These are phyloP conservation scores for Lepidothrix coronata DNA, from an alignment of 2,113 vertebrate genomes.

Conservation along the genomic window DNA sequence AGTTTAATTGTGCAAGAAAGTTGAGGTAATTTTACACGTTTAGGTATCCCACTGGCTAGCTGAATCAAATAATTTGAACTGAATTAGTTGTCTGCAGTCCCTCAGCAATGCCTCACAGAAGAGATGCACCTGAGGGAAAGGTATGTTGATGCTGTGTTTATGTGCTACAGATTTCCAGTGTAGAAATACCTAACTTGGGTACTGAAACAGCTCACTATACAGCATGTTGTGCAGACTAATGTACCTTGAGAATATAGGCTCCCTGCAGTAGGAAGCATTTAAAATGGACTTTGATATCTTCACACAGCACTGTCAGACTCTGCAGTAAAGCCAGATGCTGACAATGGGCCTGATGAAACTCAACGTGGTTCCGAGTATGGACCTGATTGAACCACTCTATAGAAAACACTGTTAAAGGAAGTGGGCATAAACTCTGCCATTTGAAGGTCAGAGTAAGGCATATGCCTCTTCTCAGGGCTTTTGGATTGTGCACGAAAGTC, in stretches of 20 bases:
- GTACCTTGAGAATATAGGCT: neutral
- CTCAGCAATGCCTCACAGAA: neutral
- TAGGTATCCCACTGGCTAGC: neutral
- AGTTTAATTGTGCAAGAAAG: neutral
- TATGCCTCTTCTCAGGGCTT: neutral
- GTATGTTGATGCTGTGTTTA: neutral
- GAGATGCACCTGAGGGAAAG: neutral
- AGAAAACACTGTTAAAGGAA: neutral
- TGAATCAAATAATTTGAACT: neutral
- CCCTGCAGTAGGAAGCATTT: neutral
- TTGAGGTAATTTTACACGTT: neutral
- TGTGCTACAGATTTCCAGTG: neutral
- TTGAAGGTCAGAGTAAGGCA: neutral
- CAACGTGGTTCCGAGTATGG: neutral
- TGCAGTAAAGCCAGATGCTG: neutral
- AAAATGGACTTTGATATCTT: constrained; percentile 11
- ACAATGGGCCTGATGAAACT: constrained; percentile 12
- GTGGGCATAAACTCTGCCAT: neutral
- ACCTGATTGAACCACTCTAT: neutral
- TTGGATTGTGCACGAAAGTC: neutral
- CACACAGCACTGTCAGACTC: neutral
- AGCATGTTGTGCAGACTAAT: neutral
- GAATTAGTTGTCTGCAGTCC: neutral
- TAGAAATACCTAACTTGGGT: neutral
- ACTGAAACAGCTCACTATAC: neutral